Evolutionary conservation across 1,140 invertebrate genomes (phyloP), one percentile per base, ranked within the genome.

Genomic region (Drosophila lacteicornis): DNA sequence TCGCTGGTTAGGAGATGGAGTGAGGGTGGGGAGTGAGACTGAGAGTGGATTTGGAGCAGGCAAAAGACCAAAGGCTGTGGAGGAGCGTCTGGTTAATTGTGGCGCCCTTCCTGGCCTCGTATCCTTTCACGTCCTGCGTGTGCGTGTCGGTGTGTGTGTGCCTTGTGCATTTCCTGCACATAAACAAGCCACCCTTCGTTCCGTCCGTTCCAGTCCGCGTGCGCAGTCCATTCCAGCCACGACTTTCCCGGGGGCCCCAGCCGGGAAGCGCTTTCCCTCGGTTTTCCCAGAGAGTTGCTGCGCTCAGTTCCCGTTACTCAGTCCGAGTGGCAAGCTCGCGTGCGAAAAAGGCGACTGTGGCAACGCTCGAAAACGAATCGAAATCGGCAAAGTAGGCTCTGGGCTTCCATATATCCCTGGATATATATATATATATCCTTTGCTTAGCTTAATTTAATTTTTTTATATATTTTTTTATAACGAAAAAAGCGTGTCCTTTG

Each of bases 281-380:
- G 30, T 36, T 69, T 70, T 55, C 56, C 74, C 49, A 30, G 33
- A 15, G 33, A 38, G 51, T 1, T 19, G 36, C 36, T 19, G 36
- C 36, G 67, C 67, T 70, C 62, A 58, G 82, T 67, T 81, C 61
- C 66, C 58, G 47, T 80, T 67, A 60, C 70, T 90, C 81, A 90
- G 84, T 88, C 80, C 74, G 81, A 90, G 84, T 75, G 85, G 71
- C 79, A 60, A 84, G 84, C 84, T 90, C 85, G 85, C 78, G 84
- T 75, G 75, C 47, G 71, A 59, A 55, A 79, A 75, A 63, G 55
- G 81, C 66, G 73, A 51, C 84, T 87, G 80, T 87, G 80, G 77
- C 84, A 88, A 88, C 80, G 84, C 82, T 84, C 69, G 66, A 36
- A 25, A 58, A 43, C 45, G 36, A 38, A 82, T 85, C 75, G 61